These are phyloP conservation scores for Musca domestica DNA, from an alignment of 1,140 invertebrate genomes.

Conservation along the genomic window DNA sequence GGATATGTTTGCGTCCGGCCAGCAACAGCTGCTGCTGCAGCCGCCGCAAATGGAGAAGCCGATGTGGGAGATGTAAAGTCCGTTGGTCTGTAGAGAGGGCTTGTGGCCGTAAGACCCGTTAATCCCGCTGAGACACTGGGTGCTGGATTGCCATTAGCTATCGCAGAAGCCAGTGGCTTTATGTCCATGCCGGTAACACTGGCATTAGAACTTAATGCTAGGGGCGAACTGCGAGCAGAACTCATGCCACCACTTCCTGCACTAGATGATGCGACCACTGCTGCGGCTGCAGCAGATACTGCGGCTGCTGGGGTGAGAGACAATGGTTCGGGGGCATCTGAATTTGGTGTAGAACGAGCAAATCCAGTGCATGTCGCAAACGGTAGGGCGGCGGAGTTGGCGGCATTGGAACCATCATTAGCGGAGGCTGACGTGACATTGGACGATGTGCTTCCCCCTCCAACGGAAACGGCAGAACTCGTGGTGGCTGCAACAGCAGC, in stretches of 20 bases:
- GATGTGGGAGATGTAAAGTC: constrained; percentile 49
- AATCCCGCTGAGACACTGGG: constrained; percentile 28
- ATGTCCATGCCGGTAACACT: constrained; percentile 36
- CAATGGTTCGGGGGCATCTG: constrained; percentile 42
- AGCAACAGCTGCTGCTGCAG: constrained; percentile 45
- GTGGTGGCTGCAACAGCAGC: constrained; percentile 34
- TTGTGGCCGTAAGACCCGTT: constrained; percentile 45
- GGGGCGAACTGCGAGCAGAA: constrained; percentile 49
- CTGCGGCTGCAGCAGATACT: constrained; percentile 40
- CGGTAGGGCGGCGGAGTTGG: constrained; percentile 32
- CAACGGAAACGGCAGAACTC: constrained; percentile 32
- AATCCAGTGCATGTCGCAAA: constrained; percentile 42
- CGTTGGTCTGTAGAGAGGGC: constrained; percentile 44
- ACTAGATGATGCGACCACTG: constrained; percentile 41
- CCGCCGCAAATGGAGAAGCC: constrained; percentile 45
- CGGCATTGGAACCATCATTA: constrained; percentile 29
- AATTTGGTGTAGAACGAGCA: constrained; percentile 50
- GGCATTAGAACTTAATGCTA: constrained; percentile 49
- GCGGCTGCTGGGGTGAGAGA: constrained; percentile 33
- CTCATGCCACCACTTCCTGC: constrained; percentile 42
- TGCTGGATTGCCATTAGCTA: constrained; percentile 44
- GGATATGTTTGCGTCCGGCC: constrained; percentile 49
- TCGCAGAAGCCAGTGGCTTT: constrained; percentile 15
- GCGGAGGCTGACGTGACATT: constrained; percentile 22
- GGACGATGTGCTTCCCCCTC: constrained; percentile 32